A percentile compares a stretch with the other conserved stretches of the same genome.
These are phyloP conservation scores for Aphelinus certus DNA, from an alignment of 1,140 invertebrate genomes.

Conservation along the genomic window DNA sequence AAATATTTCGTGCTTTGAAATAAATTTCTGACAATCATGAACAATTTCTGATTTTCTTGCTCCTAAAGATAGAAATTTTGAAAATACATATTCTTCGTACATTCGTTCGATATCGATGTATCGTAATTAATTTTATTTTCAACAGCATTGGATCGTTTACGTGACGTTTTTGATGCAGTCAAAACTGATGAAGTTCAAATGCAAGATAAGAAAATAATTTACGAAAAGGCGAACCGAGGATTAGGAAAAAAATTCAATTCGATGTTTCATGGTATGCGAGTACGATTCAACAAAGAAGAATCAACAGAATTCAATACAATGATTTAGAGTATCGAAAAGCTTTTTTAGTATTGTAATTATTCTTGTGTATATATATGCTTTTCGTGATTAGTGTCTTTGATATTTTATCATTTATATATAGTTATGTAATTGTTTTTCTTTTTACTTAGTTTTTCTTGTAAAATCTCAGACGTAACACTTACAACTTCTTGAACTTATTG, in stretches of 20 bases:
- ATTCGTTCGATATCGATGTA: too few relatives aligned
- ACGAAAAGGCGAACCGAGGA: conserved; percentile 39
- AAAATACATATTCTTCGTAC: too few relatives aligned
- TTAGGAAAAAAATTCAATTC: conserved; percentile 51
- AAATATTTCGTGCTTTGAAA: too few relatives aligned
- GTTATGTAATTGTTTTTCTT: not conserved
- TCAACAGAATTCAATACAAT: conserved; percentile 39
- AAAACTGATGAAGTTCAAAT: conserved; percentile 55
- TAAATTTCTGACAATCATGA: conserved; percentile 22
- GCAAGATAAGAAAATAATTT: conserved; percentile 45
- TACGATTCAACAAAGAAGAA: conserved; percentile 50
- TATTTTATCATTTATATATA: not conserved
- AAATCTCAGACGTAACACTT: not conserved
- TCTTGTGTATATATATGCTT: not conserved
- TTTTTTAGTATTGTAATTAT: conserved; percentile 26
- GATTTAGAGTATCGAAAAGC: conserved; percentile 43
- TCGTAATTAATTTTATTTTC: conserved; percentile 20
- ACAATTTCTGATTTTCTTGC: too few relatives aligned
- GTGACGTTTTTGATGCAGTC: conserved; percentile 60
- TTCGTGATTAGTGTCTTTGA: too few relatives aligned
- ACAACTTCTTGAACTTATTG: too few relatives aligned
- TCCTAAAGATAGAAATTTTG: too few relatives aligned
- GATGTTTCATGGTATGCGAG: conserved; percentile 52
- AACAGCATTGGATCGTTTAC: conserved; percentile 65
- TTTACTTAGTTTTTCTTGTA: not conserved